phyloP scores from a whole-genome alignment of 2,888 invertebrate genomes.

The Cantharis nigra region DNA sequence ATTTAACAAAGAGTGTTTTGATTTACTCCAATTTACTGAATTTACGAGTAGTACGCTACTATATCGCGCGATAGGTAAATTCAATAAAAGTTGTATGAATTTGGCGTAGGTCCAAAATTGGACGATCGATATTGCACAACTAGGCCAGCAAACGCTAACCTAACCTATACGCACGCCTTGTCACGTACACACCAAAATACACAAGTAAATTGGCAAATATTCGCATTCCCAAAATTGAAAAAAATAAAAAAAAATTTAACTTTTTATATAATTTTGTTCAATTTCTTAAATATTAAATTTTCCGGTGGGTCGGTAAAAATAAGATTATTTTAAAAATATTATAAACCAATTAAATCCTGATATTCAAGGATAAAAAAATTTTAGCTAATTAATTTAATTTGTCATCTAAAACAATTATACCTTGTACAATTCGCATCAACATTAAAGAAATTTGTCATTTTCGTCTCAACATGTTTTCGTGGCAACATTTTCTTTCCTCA shows the following conservation, averaged over 20 bases:
- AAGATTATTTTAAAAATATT: not conserved
- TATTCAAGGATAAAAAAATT: not conserved
- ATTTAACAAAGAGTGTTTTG: not conserved
- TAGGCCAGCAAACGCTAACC: not conserved
- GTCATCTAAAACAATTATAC: not conserved
- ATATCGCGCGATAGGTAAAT: not conserved
- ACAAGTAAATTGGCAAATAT: not conserved
- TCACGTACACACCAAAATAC: not conserved
- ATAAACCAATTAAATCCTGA: not conserved
- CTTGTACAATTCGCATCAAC: not conserved
- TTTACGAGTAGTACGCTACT: not conserved
- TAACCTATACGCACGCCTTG: not conserved
- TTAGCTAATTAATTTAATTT: not conserved
- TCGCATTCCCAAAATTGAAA: not conserved
- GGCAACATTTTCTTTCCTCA: not conserved
- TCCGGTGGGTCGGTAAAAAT: not conserved
- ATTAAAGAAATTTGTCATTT: not conserved
- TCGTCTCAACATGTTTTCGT: not conserved
- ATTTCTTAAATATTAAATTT: not conserved
- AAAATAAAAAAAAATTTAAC: not conserved
- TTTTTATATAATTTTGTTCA: not conserved
- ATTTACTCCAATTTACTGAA: not conserved
- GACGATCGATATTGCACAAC: not conserved
- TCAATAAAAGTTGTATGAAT: not conserved
- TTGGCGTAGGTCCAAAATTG: slow-evolving; percentile 1